Evolutionary conservation across 2,888 invertebrate species (phyloP), one percentile per base, ranked within the genome.

Genomic region (Therioaphis trifolii): DNA sequence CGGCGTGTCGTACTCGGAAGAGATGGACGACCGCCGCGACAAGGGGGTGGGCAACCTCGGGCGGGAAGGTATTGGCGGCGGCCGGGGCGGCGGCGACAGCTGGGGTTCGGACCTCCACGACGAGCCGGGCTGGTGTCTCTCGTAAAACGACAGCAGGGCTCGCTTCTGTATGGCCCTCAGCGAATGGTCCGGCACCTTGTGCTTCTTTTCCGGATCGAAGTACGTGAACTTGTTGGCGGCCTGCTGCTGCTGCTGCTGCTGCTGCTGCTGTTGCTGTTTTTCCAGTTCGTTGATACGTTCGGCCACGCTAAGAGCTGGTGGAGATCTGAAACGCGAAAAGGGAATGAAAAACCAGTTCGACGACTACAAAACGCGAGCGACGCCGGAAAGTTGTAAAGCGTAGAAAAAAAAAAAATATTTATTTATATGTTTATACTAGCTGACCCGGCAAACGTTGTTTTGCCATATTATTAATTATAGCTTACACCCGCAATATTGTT

Each of bases 131-230:
- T 92, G 92, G 86, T 94, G 94, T 71, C 94, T 90, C 87, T 95
- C 94, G 88, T 95, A 94, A 87, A 94, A 95, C 1, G 94, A 94
- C 85, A 94, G 90, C 11, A 95, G 90, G 0, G 95, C 95, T 88
- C 94, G 94, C 89, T 95, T 95, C 87, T 95, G 95, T 85, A 94
- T 93, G 18, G 93, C 94, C 88, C 95, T 95, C 46, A 95, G 88
- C 0, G 94, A 93, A 35, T 87, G 86, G 79, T 87, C 87, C 87
- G 86, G 89, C 89, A 86, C 85, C 55, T 84, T 84, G 55, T 85
- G 84, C 24, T 84, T 85, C 43, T 86, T 94, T 75, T 93, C 93
- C 1, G 93, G 93, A 87, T 94, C 94, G 86, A 93, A 89, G 87
- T 92, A 94, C 4, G 93, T 91, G 87, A 93, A 93, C 86, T 92